These are phyloP conservation scores for Mesembrinibis cayennensis DNA, from an alignment of 2,113 vertebrate species.

Conservation along the genomic window DNA sequence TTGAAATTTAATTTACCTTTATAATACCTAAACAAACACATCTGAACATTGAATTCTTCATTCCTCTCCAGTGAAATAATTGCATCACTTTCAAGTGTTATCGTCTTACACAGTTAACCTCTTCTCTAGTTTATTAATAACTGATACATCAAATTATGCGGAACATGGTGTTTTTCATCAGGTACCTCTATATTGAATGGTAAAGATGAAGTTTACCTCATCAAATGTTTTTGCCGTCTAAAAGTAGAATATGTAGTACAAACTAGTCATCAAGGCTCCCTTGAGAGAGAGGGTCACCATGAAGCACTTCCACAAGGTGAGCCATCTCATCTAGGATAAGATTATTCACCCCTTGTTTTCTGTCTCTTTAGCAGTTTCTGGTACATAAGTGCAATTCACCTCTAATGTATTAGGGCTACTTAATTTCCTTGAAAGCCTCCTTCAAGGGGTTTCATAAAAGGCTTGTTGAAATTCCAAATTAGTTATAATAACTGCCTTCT, in stretches of 20 bases:
- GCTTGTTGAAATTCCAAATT: slow-evolving; percentile 23
- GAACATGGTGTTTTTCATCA: not conserved
- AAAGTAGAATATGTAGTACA: not conserved
- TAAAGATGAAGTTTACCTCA: not conserved
- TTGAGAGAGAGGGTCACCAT: not conserved
- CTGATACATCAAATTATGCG: not conserved
- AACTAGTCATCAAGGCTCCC: not conserved
- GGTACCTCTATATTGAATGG: not conserved
- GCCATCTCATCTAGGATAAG: not conserved
- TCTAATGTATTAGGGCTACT: not conserved
- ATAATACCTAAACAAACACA: not conserved
- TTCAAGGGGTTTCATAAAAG: slow-evolving; percentile 7
- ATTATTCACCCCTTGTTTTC: not conserved
- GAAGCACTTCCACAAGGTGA: not conserved
- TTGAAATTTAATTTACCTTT: slow-evolving; percentile 24
- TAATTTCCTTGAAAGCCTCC: slow-evolving; percentile 28
- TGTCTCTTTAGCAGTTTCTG: not conserved
- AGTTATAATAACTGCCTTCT: not conserved
- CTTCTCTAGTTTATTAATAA: not conserved
- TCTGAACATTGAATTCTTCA: not conserved
- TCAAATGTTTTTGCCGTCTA: not conserved
- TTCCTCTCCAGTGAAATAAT: slow-evolving; percentile 3
- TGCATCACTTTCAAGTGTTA: not conserved
- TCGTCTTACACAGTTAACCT: not conserved
- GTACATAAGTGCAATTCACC: not conserved